Evolutionary conservation across 2,888 invertebrate genomes (phyloP).

Genomic region (Stenchaetothrips biformis): DNA sequence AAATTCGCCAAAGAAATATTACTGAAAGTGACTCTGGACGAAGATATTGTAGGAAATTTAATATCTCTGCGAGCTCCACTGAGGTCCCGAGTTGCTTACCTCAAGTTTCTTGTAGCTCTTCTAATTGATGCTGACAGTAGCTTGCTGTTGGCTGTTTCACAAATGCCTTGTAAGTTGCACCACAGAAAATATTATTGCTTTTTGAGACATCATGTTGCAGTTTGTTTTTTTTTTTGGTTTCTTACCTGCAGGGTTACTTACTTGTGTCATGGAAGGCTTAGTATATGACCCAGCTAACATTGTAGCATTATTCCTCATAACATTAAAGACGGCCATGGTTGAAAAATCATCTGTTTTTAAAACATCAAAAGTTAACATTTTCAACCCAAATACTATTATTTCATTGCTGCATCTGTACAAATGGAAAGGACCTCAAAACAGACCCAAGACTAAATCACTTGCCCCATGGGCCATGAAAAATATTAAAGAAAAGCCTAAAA

Average conservation of each 20-base stretch:
- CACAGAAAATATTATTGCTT: neutral
- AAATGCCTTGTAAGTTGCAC: neutral
- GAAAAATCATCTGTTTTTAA: neutral
- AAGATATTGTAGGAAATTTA: neutral
- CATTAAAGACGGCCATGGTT: neutral
- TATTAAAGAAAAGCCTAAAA: neutral
- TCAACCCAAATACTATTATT: neutral
- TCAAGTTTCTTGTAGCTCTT: neutral
- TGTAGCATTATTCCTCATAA: neutral
- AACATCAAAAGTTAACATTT: neutral
- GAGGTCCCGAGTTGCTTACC: neutral
- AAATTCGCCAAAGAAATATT: neutral
- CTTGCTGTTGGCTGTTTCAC: neutral
- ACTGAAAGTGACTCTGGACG: neutral
- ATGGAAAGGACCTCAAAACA: constrained; percentile 7
- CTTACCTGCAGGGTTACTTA: neutral
- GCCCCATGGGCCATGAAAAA: neutral
- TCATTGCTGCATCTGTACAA: constrained; percentile 3
- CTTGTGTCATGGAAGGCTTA: neutral
- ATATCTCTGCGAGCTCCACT: neutral
- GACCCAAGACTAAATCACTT: neutral
- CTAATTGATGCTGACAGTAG: neutral
- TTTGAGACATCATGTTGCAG: neutral
- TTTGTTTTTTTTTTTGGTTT: neutral
- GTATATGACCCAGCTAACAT: neutral